These are phyloP conservation scores for Oncorhynchus keta DNA, from an alignment of 2,113 vertebrate species.

Conservation along the genomic window DNA sequence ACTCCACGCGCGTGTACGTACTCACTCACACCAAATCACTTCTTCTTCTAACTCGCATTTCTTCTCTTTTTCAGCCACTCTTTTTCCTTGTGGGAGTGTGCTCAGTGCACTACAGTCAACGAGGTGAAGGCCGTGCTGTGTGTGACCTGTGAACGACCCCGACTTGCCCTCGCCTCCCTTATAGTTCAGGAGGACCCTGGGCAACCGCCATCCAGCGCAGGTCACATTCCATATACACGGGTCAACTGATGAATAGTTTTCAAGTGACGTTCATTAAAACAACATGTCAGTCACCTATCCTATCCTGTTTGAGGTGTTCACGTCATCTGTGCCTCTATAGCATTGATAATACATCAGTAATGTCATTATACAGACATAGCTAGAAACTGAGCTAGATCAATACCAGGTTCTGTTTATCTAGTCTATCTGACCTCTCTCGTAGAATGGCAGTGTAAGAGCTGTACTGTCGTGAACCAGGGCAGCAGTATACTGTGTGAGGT, in stretches of 20 bases:
- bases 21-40: not conserved
- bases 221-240: conserved; percentile 34
- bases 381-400: not conserved
- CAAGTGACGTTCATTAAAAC: not conserved
- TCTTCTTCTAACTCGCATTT: not conserved
- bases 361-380: too few relatives aligned
- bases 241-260: too few relatives aligned
- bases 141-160: conserved; percentile 74
- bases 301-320: not conserved
- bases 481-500: conserved; percentile 80
- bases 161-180: conserved; percentile 62
- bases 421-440: not conserved
- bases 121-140: conserved; percentile 75
- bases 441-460: conserved; percentile 84
- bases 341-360: not conserved
- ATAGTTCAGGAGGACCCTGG: conserved; percentile 21
- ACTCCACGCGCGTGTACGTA: not conserved
- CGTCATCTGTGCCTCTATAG: not conserved
- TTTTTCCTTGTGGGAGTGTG: conserved; percentile 72
- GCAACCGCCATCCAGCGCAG: conserved; percentile 48
- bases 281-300: not conserved
- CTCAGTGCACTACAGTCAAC: conserved; percentile 74
- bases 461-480: conserved; percentile 79
- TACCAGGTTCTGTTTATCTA: too few relatives aligned
- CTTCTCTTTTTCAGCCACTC: conserved; percentile 34